phyloP scores from a whole-genome alignment of 2,888 invertebrate genomes.

The Macrosoma leucophasiata region DNA sequence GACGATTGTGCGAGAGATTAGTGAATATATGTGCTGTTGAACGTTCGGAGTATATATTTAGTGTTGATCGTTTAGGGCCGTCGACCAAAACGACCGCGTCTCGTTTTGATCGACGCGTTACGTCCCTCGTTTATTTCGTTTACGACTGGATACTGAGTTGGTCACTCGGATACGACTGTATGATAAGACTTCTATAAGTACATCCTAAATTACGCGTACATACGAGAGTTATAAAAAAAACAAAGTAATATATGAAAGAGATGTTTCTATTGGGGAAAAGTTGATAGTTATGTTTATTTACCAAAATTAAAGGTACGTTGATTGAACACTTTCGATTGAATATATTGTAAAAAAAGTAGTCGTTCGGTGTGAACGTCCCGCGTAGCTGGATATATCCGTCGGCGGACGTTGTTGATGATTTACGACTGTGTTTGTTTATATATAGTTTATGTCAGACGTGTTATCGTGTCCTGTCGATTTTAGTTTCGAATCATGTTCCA shows the following conservation, averaged over 20 bases:
- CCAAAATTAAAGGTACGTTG: constrained; percentile 62
- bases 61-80: constrained; percentile 56
- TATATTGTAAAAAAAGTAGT: constrained; percentile 36
- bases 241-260: constrained; percentile 70
- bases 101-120: constrained; percentile 31
- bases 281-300: constrained; percentile 68
- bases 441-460: constrained; percentile 62
- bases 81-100: constrained; percentile 32
- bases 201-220: constrained; percentile 60
- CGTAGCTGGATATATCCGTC: constrained; percentile 25
- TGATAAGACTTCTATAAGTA: constrained; percentile 61
- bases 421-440: constrained; percentile 47
- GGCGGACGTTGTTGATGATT: constrained; percentile 31
- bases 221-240: constrained; percentile 64
- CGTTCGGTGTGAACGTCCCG: constrained; percentile 33
- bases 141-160: constrained; percentile 63
- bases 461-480: constrained; percentile 58
- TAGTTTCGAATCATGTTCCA: constrained; percentile 56
- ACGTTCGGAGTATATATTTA: constrained; percentile 71
- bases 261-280: constrained; percentile 67
- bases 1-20: constrained; percentile 60
- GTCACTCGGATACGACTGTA: constrained; percentile 66
- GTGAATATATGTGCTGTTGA: constrained; percentile 76
- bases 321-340: constrained; percentile 49
- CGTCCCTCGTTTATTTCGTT: constrained; percentile 47